Base-by-base conservation (phyloP, 2,888 invertebrate genomes). In the Cynaeus angustus region DNA sequence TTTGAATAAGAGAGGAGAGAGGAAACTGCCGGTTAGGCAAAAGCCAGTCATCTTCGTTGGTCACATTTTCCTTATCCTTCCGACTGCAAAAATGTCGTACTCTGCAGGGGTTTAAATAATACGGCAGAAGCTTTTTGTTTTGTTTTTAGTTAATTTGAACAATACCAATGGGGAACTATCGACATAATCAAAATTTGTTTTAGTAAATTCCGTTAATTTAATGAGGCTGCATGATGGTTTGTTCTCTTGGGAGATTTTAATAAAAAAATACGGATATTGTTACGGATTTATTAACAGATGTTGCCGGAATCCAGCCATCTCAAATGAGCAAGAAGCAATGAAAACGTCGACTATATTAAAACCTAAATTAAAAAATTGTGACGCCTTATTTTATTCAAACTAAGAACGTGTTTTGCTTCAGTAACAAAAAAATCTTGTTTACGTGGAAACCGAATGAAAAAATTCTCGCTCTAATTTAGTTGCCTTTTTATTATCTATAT, bases 21-120 rank as follows among this genome's bases (percentile, higher is more conserved):
- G 61, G 71, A 71, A 68, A 71, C 67, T 69, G 72, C 72, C 64
- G 71, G 69, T 71, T 73, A 73, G 70, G 73, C 67, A 52, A 59
- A 67, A 59, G 67, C 59, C 67, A 74, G 74, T 69, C 70, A 72
- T 73, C 74, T 70, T 73, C 73, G 66, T 72, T 72, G 73, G 72
- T 72, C 72, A 74, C 74, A 74, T 74, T 74, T 74, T 61, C 72
- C 61, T 73, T 71, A 74, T 74, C 72, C 74, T 66, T 66, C 66
- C 55, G 33, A 65, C 66, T 69, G 56, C 66, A 59, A 59, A 64
- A 66, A 65, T 13, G 12, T 46, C 26, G 53, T 38, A 37, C 61
- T 50, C 37, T 61, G 37, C 50, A 48, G 48, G 10, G 48, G 16
- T 61, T 61, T 33, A 50, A 61, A 61, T 48, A 61, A 50, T 61